Evolutionary conservation across 2,113 vertebrate genomes (phyloP), one percentile per base, ranked within the genome.

Genomic region (Smithornis capensis): DNA sequence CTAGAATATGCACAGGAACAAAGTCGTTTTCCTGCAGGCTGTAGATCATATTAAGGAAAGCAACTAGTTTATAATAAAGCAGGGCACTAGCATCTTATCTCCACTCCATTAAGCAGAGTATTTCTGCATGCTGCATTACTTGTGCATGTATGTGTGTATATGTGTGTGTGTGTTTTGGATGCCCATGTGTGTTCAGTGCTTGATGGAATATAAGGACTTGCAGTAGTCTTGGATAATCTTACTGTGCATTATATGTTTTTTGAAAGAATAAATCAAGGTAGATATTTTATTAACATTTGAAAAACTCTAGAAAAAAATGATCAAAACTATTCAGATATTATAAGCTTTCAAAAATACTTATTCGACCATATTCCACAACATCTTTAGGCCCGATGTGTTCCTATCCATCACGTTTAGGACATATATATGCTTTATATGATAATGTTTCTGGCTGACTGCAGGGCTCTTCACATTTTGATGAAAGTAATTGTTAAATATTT

Each of bases 391-490:
- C 94, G 4, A 56, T 74, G 44, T 40, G 8, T 75, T 79, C 29
- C 3, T 70, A 74, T 59, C 27, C 10, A 60, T 71, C 27, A 76
- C 9, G 84, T 83, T 52, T 63, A 73, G 27, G 63, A 50, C 17
- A 81, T 89, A 96, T 92, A 84, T 29, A 37, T 55, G 52, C 24
- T 83, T 94, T 81, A 86, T 71, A 91, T 73, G 18, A 45, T 76
- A 88, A 63, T 60, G 7, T 80, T 93, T 71, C 70, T 85, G 67
- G 15, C 27, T 94, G 68, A 74, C 84, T 86, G 33, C 59, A 90
- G 45, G 59, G 35, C 38, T 88, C n/a, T 86, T 91, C 27, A 65
- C 5, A 14, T 92, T 94, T 88, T 71, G 56, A 59, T 93, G 71
- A 63, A 82, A 93, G 29, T 38, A 73, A 27, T 42, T 73, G 31